Conservation (phyloP, 2,888 invertebrate genomes). For the Oithona nana region DNA sequence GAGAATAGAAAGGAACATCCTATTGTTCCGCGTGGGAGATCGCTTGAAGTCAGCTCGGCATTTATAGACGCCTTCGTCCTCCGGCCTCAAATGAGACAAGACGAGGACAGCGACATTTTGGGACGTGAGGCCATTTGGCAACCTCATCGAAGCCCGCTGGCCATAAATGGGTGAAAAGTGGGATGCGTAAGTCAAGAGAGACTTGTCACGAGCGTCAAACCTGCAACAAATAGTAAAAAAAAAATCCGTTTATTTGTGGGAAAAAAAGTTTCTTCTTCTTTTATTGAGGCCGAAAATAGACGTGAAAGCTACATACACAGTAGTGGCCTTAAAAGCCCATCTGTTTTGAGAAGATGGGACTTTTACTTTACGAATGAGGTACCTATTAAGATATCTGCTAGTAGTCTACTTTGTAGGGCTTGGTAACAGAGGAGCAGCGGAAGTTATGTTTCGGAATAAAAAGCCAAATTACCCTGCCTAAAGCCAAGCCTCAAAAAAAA, state of each 20-base stretch:
- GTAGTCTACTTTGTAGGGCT: too few relatives aligned
- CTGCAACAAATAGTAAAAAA: neutral
- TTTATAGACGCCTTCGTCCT: constrained; percentile 11
- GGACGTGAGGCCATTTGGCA: neutral
- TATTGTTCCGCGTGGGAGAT: constrained; percentile 12
- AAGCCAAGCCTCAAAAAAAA: too few relatives aligned
- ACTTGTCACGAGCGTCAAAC: constrained; percentile 12
- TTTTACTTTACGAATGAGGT: too few relatives aligned
- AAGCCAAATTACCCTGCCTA: too few relatives aligned
- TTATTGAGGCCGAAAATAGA: too few relatives aligned
- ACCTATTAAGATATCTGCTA: too few relatives aligned
- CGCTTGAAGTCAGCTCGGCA: constrained; percentile 16
- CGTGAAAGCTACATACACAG: too few relatives aligned
- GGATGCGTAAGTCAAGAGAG: neutral
- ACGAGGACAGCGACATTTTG: neutral
- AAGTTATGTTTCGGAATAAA: too few relatives aligned
- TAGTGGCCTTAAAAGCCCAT: too few relatives aligned
- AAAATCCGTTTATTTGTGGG: neutral
- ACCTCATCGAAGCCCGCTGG: neutral
- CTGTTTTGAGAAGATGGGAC: too few relatives aligned
- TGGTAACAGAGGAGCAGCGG: too few relatives aligned
- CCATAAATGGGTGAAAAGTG: neutral
- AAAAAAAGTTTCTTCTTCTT: too few relatives aligned
- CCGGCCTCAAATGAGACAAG: neutral
- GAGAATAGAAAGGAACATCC: neutral